Percentiles rank a stretch among this genome's conserved stretches.
phyloP scores from a whole-genome alignment of 1,140 invertebrate genomes.

The Triops longicaudatus region DNA sequence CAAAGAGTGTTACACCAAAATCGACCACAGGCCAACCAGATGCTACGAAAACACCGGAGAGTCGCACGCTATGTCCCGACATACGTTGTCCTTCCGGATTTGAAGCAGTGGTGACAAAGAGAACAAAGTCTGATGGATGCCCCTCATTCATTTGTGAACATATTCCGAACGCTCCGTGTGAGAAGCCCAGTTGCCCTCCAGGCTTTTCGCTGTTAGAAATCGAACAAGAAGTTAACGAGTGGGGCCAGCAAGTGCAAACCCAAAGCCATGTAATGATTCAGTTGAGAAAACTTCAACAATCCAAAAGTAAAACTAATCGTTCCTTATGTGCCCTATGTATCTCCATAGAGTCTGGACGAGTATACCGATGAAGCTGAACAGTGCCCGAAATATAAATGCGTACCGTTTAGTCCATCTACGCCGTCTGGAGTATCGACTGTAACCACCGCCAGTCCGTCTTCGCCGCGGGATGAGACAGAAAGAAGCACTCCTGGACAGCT shows the following conservation, averaged over 20 bases:
- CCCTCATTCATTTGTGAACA: not conserved
- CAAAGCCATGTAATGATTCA: not conserved
- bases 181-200: not conserved
- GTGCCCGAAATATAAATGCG: slow-evolving; percentile 34
- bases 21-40: slow-evolving; percentile 30
- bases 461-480: not conserved
- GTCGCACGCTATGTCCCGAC: slow-evolving; percentile 24
- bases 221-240: not conserved
- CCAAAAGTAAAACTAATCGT: too few species aligned
- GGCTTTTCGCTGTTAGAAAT: not conserved
- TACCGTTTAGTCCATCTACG: slow-evolving; percentile 29
- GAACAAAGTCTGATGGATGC: not conserved
- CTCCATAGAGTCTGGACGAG: not conserved
- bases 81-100: slow-evolving; percentile 28
- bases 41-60: not conserved
- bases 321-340: too few species aligned
- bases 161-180: too few species aligned
- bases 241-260: slow-evolving; percentile 16
- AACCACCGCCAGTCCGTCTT: slow-evolving; percentile 26
- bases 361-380: slow-evolving; percentile 16
- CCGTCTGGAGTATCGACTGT: slow-evolving; percentile 30
- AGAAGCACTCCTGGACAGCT: slow-evolving; percentile 33
- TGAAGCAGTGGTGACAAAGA: not conserved
- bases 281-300: too few species aligned
- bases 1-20: slow-evolving; percentile 15